Base-by-base conservation (phyloP, 2,113 vertebrate genomes). In the Paramisgurnus dabryanus region DNA sequence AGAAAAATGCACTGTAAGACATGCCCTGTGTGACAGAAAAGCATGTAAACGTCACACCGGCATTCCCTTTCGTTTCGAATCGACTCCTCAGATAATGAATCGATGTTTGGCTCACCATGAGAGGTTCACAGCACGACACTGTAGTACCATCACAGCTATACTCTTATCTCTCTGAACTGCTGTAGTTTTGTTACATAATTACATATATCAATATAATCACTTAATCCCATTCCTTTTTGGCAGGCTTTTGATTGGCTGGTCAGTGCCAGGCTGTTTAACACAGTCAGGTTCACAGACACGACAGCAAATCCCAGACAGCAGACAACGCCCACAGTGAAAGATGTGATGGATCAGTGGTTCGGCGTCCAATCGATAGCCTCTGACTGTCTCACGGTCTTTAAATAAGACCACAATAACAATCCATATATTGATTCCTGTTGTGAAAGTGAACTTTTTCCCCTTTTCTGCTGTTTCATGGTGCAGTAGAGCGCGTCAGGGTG, bases 51-150 rank as follows among this genome's bases (percentile, higher is more conserved):
- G 27, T 34, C 27, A 34, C 27, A 34, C 27, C 27, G 27, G 27
- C 27, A 34, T 34, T 34, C 1, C 27, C 27, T 34, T 34, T 34
- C 66, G 47, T 49, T 40, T 73, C 41, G 55, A 66, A 75, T 79
- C 41, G 76, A 79, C 55, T n/a, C 18, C 64, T 53, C 22, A 64
- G 76, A 79, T 79, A 79, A 83, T 75, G 74, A 74, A 55, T 1
- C 11, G 70, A 67, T 79, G 81, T 45, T 68, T 83, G 74, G 79
- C 63, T 41, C 17, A 72, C 69, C 40, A 39, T 47, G 12, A 68
- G 77, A 11, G 41, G 63, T 13, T n/a, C 40, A 45, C 39, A 41
- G 55, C 70, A 0, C 40, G 64, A 57, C n/a, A 58, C 47, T 34
- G 13, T 40, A 1, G 39, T 41, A 49, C 60, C 47, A 60, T 22